Conservation (phyloP, 2,797 vertebrate genomes). For the Lerista edwardsae region DNA sequence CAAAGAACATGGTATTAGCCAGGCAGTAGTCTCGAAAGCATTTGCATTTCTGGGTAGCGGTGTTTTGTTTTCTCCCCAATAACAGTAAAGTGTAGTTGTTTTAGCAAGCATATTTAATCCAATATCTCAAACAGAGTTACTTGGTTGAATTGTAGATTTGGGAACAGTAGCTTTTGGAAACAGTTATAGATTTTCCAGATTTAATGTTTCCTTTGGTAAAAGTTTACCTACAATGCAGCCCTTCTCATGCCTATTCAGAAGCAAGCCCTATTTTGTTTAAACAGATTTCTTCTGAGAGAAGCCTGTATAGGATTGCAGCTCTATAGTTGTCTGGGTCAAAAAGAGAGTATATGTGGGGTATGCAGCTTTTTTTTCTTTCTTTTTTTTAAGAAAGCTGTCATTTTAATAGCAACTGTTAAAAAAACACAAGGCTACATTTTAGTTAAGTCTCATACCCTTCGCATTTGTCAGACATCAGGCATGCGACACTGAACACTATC, state of each 20-base stretch:
- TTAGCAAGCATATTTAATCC: background rate
- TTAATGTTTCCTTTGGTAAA: conserved; percentile 11
- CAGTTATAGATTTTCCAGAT: background rate
- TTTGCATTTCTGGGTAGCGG: background rate
- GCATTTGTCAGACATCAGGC: background rate
- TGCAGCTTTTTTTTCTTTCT: too few relatives aligned
- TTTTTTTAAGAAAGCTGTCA: background rate
- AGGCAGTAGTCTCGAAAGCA: conserved; percentile 26
- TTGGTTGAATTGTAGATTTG: background rate
- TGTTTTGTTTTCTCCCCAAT: background rate
- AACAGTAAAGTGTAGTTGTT: background rate
- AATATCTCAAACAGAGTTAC: background rate
- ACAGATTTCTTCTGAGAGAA: too few relatives aligned
- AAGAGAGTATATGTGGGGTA: background rate
- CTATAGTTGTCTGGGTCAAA: background rate
- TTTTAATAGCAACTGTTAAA: background rate
- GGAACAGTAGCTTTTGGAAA: conserved; percentile 21
- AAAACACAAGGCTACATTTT: background rate
- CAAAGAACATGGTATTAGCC: background rate
- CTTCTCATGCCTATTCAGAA: too few relatives aligned
- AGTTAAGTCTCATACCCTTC: background rate
- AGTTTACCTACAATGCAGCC: background rate
- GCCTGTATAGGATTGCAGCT: too few relatives aligned
- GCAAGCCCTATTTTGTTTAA: too few relatives aligned
- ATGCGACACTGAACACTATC: background rate